These are phyloP conservation scores for Canis aureus DNA, from an alignment of 2,113 vertebrate species.

Conservation along the genomic window DNA sequence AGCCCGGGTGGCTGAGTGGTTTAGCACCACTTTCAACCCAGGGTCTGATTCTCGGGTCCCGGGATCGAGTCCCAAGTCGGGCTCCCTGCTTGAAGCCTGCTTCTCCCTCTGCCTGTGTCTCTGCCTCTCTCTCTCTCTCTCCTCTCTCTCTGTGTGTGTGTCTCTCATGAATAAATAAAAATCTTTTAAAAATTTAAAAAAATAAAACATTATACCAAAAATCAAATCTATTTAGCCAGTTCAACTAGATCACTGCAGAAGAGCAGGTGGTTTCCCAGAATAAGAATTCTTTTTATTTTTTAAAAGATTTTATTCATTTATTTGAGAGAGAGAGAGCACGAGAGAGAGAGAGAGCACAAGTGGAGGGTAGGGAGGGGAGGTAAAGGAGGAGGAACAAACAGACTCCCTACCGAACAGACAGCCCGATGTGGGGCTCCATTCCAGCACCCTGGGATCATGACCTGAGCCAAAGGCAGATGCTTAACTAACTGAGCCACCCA, in stretches of 20 bases:
- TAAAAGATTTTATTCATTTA: background rate
- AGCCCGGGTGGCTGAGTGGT: too few species aligned
- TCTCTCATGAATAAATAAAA: too few species aligned
- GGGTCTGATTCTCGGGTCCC: too few species aligned
- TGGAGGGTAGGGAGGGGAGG: background rate
- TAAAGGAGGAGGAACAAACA: background rate
- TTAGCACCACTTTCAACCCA: too few species aligned
- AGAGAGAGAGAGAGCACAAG: background rate
- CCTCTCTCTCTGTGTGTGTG: too few species aligned
- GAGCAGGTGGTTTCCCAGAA: background rate
- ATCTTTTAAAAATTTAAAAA: too few species aligned
- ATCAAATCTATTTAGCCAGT: background rate
- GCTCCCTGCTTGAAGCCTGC: too few species aligned
- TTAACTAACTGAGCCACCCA: background rate
- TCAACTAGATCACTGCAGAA: background rate
- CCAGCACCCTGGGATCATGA: background rate
- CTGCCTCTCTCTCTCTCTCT: too few species aligned
- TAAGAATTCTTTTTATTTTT: conserved; percentile 20
- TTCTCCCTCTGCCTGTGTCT: too few species aligned
- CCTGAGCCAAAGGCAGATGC: background rate
- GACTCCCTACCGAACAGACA: background rate
- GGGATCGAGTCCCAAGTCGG: too few species aligned
- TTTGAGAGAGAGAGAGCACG: background rate
- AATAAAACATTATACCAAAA: background rate
- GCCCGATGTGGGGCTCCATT: background rate